A percentile compares a stretch with the other conserved stretches of the same genome.
Conservation (phyloP, 2,797 vertebrate species). For the Orientallactaga sibirica region DNA sequence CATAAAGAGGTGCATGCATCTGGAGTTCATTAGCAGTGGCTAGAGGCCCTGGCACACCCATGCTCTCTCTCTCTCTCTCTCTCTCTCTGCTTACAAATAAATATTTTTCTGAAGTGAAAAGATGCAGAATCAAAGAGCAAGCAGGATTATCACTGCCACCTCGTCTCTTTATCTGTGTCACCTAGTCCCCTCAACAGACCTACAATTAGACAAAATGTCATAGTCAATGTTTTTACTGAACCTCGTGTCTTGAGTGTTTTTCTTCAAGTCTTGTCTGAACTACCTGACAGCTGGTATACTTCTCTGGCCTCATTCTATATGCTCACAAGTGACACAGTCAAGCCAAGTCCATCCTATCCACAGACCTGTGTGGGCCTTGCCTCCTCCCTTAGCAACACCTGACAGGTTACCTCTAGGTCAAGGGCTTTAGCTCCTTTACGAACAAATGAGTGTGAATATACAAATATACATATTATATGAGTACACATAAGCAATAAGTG, state of each 20-base stretch:
- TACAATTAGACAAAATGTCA: neutral
- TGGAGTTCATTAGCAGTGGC: too few relatives aligned
- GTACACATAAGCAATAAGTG: neutral
- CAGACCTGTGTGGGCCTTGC: neutral
- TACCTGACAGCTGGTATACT: too few relatives aligned
- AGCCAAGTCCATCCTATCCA: neutral
- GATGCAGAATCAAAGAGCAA: neutral
- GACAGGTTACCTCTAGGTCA: neutral
- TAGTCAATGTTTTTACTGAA: neutral
- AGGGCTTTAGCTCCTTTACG: neutral
- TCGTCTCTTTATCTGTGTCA: fast-evolving
- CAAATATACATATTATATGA: too few relatives aligned
- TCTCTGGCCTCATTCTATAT: neutral
- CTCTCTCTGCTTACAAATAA: too few relatives aligned
- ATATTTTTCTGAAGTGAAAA: too few relatives aligned
- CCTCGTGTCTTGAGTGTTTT: neutral
- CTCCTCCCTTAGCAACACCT: neutral
- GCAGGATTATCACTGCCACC: fast-evolving
- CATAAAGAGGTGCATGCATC: too few relatives aligned
- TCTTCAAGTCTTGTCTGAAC: neutral
- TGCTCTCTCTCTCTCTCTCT: too few relatives aligned
- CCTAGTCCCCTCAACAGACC: neutral
- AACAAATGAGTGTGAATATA: neutral
- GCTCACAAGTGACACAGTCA: fast-evolving
- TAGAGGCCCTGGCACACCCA: too few relatives aligned